Percentiles rank a stretch among this genome's conserved stretches.
phyloP scores from a whole-genome alignment of 2,113 vertebrate species.

The Sorex fumeus region DNA sequence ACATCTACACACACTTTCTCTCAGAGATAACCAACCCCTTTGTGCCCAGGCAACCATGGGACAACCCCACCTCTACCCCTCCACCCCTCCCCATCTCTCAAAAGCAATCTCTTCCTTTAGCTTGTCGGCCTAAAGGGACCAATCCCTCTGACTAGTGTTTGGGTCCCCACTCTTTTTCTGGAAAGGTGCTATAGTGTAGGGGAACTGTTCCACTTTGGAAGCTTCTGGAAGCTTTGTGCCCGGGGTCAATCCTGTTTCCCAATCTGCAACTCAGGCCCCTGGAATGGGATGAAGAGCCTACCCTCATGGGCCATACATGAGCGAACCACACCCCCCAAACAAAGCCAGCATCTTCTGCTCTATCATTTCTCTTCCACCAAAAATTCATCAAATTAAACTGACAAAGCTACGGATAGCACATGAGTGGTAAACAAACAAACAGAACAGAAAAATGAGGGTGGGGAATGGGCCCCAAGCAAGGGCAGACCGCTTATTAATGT shows the following conservation, averaged over 20 bases:
- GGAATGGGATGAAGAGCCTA: not conserved
- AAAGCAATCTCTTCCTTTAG: not conserved
- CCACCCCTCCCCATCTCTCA: not conserved
- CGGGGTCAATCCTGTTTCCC: not conserved
- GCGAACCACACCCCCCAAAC: not conserved
- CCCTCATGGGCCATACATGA: not conserved
- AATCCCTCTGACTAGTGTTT: too few relatives aligned
- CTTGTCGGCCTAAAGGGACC: not conserved
- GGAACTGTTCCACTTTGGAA: not conserved
- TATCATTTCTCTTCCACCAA: not conserved
- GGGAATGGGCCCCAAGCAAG: not conserved
- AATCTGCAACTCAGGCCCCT: not conserved
- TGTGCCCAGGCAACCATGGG: not conserved
- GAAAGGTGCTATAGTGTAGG: fast-evolving
- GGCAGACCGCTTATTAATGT: not conserved
- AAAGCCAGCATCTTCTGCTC: not conserved
- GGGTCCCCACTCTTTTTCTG: not conserved
- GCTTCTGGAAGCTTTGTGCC: not conserved
- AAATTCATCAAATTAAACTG: not conserved
- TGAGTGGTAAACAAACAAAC: not conserved
- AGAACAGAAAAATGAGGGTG: not conserved
- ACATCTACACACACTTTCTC: not conserved
- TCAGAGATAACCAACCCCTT: not conserved
- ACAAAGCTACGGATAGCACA: not conserved
- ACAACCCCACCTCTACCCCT: too few relatives aligned